Conservation (phyloP, 2,797 vertebrate genomes). For the Microcaecilia unicolor region DNA sequence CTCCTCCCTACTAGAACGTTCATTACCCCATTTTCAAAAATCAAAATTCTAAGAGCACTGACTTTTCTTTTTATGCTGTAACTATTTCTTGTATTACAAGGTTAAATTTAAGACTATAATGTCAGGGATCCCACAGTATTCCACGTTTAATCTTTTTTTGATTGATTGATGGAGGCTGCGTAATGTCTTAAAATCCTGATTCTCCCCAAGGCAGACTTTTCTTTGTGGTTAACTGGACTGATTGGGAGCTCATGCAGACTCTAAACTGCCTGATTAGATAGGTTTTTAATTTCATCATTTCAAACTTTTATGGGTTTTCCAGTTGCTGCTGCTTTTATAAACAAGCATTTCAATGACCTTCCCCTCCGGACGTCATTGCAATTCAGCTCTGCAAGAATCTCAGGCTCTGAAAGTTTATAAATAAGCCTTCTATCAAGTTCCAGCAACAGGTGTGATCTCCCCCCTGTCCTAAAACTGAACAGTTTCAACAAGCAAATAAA, state of each 20-base stretch:
- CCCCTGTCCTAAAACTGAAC: constrained; percentile 98
- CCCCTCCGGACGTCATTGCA: constrained; percentile 81
- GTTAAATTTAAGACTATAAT: constrained; percentile 41
- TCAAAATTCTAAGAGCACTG: constrained; percentile 36
- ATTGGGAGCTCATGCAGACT: constrained; percentile 35
- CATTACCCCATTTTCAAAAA: constrained; percentile 34
- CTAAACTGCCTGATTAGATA: constrained; percentile 53
- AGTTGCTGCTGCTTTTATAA: constrained; percentile 90
- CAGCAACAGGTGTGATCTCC: constrained; percentile 99
- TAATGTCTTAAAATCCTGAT: neutral
- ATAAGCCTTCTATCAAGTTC: constrained; percentile 99
- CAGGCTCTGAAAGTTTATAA: constrained; percentile 99
- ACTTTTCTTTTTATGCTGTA: constrained; percentile 20
- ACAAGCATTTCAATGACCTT: constrained; percentile 83
- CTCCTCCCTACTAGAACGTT: constrained; percentile 28
- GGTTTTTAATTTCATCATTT: constrained; percentile 89
- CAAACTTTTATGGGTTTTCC: constrained; percentile 84
- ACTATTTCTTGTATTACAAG: constrained; percentile 40
- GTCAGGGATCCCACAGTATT: constrained; percentile 29
- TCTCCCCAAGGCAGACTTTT: constrained; percentile 23
- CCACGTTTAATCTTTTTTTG: constrained; percentile 9
- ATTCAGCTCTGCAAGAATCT: constrained; percentile 95
- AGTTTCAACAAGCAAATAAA: constrained; percentile 87
- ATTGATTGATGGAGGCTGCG: constrained; percentile 6
- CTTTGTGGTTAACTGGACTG: constrained; percentile 40